Percentiles rank a stretch among this genome's conserved stretches.
phyloP scores from a whole-genome alignment of 2,888 invertebrate genomes.

The Gortyna flavago region DNA sequence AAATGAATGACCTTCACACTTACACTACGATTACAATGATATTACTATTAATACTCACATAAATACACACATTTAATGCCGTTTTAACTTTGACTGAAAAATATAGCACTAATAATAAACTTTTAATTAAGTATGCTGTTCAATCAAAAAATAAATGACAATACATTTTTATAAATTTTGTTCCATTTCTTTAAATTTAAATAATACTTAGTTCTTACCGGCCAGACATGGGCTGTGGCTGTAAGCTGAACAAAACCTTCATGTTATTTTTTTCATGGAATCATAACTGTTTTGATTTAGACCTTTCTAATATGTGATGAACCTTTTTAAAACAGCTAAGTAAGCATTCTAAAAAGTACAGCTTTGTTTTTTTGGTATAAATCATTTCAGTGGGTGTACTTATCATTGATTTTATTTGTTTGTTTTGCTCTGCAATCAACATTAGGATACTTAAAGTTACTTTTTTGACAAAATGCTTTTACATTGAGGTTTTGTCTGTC shows the following conservation, averaged over 20 bases:
- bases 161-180: neutral
- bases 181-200: conserved; percentile 4
- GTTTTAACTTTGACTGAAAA: neutral
- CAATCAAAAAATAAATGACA: conserved; percentile 14
- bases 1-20: neutral
- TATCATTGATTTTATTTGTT: too few relatives aligned
- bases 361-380: neutral
- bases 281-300: neutral
- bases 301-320: neutral
- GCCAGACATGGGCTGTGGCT: neutral
- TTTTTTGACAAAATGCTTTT: neutral
- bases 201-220: neutral
- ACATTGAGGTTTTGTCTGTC: neutral
- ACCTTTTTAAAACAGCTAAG: too few relatives aligned
- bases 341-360: too few relatives aligned
- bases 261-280: neutral
- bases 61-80: neutral
- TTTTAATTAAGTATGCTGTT: neutral
- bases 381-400: neutral
- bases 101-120: neutral
- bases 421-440: neutral
- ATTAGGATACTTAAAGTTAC: neutral
- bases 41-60: neutral
- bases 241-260: conserved; percentile 17
- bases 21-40: neutral